Conservation (phyloP, 92 coral and sea anemone species). For the Scolanthus callimorphus region DNA sequence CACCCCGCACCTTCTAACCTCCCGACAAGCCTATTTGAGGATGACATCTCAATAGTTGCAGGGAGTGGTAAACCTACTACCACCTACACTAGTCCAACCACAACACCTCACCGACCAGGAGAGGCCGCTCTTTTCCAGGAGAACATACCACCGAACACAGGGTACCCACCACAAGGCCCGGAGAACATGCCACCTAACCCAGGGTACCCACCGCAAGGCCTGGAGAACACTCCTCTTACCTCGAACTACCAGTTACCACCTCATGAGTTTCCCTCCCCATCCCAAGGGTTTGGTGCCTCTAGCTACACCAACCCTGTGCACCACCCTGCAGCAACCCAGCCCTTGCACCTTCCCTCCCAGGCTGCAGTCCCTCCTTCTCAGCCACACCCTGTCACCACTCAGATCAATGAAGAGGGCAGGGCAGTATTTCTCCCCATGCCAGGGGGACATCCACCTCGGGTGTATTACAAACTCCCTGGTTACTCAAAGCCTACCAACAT, state of each 20-base stretch:
- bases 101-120: not conserved
- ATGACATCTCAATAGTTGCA: not conserved
- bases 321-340: not conserved
- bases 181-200: not conserved
- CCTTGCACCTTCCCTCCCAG: not conserved
- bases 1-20: too few relatives aligned
- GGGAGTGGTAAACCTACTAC: not conserved
- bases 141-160: conserved; percentile 6
- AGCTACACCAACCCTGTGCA: not conserved
- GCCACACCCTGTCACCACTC: too few relatives aligned
- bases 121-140: not conserved
- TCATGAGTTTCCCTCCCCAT: not conserved
- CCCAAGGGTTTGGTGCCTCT: not conserved
- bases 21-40: not conserved
- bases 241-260: not conserved
- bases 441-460: not conserved
- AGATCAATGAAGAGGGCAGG: not conserved
- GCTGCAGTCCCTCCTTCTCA: not conserved
- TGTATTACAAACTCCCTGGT: not conserved
- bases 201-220: conserved; percentile 12
- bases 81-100: not conserved
- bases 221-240: not conserved
- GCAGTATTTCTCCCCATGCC: not conserved
- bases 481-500: not conserved
- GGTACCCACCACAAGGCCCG: conserved; percentile 2